Percentiles rank a stretch among this genome's conserved stretches.
phyloP scores from a whole-genome alignment of 1,140 invertebrate species.

The Homalodisca vitripennis region DNA sequence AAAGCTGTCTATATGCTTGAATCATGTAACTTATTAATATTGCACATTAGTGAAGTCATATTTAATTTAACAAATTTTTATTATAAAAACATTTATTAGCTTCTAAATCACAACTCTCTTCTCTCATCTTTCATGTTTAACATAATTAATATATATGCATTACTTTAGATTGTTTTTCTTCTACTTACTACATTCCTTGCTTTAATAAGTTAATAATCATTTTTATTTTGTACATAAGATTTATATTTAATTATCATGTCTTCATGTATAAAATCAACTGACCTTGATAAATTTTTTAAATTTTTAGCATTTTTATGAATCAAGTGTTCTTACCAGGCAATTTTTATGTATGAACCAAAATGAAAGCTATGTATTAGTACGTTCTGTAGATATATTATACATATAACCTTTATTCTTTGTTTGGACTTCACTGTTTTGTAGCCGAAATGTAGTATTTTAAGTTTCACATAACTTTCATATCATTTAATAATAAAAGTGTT shows the following conservation, averaged over 20 bases:
- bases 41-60: no score
- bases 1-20: no score
- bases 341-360: conserved; percentile 15
- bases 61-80: no score
- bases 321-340: conserved; percentile 25
- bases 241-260: not conserved
- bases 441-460: conserved; percentile 18
- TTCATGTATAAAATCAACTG: not conserved
- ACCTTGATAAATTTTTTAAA: conserved; percentile 20
- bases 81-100: no score
- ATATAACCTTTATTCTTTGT: not conserved
- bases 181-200: no score
- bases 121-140: no score
- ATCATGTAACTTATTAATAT: no score
- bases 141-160: no score
- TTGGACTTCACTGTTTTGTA: conserved; percentile 8
- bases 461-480: conserved; percentile 14
- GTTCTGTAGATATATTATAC: conserved; percentile 6
- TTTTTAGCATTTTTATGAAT: conserved; percentile 24
- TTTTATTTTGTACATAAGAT: not conserved
- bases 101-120: no score
- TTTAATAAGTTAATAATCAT: no score
- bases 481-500: conserved; percentile 13
- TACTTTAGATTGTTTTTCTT: no score
- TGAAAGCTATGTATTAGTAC: conserved; percentile 1